Percentiles rank a stretch among this genome's conserved stretches.
phyloP scores from a whole-genome alignment of 2,113 vertebrate genomes.

The Anhinga rufa region DNA sequence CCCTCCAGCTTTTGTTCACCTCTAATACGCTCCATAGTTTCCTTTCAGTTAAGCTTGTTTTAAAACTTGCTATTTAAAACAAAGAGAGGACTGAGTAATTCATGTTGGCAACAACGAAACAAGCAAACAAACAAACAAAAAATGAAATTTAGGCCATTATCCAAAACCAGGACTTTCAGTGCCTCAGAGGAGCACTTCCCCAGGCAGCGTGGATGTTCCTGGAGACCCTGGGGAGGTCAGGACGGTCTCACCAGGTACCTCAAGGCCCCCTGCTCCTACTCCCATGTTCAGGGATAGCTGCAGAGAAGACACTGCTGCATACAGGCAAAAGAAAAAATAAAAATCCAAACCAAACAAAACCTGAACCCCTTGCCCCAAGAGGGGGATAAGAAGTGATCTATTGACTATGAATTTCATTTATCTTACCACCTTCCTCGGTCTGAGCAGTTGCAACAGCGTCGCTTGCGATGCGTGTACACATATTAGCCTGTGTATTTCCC shows the following conservation, averaged over 20 bases:
- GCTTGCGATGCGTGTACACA: constrained; percentile 17
- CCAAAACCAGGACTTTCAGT: background rate
- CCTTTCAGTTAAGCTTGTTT: background rate
- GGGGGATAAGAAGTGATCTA: constrained; percentile 18
- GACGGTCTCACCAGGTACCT: background rate
- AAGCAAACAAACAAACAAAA: too few species aligned
- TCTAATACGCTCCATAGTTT: fast-evolving
- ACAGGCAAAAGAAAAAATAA: background rate
- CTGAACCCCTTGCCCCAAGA: constrained; percentile 33
- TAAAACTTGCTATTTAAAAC: background rate
- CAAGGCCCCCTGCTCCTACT: background rate
- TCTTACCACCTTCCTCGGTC: constrained; percentile 18
- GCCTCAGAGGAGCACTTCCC: background rate
- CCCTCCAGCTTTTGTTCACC: background rate
- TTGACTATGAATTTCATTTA: constrained; percentile 64
- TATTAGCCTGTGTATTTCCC: constrained; percentile 37
- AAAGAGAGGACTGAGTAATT: background rate
- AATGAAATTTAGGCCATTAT: fast-evolving
- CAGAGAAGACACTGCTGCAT: background rate
- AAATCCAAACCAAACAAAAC: constrained; percentile 2
- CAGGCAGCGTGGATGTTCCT: background rate
- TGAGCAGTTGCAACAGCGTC: constrained; percentile 30
- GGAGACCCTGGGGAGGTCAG: background rate
- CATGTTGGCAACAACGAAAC: fast-evolving
- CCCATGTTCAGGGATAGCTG: background rate